phyloP scores from a whole-genome alignment of 2,797 vertebrate genomes.

The Myoxocephalus aenaeus region DNA sequence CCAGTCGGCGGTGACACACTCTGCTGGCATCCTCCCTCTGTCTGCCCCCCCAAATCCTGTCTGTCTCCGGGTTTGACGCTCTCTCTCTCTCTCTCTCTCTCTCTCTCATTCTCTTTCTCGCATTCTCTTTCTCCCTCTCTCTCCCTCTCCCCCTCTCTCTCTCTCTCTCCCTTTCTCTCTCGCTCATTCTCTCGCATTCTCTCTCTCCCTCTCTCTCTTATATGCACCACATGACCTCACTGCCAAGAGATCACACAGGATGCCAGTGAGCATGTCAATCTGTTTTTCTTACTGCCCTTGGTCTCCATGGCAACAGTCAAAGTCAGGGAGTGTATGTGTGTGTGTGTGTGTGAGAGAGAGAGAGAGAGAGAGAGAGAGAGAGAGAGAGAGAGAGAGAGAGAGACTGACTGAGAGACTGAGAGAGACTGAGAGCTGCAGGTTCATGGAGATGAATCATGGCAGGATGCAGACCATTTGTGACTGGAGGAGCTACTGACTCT shows the following conservation, averaged over 20 bases:
- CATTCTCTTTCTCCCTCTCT: conserved; percentile 26
- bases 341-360: conserved; percentile 3
- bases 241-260: conserved; percentile 47
- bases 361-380: not conserved
- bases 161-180: conserved; percentile 20
- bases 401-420: conserved; percentile 17
- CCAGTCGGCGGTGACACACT: conserved; percentile 62
- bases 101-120: conserved; percentile 21
- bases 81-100: conserved; percentile 22
- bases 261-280: conserved; percentile 40
- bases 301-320: conserved; percentile 72
- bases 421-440: conserved; percentile 18
- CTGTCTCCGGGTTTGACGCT: conserved; percentile 28
- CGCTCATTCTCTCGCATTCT: conserved; percentile 24
- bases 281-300: conserved; percentile 26
- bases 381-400: no score
- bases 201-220: conserved; percentile 17
- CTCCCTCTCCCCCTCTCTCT: conserved; percentile 22
- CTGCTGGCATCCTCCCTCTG: conserved; percentile 51
- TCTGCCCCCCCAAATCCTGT: conserved; percentile 29
- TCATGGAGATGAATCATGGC: conserved; percentile 36
- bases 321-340: conserved; percentile 17
- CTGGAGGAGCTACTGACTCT: not conserved
- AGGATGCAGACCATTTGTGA: conserved; percentile 48
- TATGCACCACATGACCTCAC: conserved; percentile 53